phyloP scores from a whole-genome alignment of 1,140 invertebrate genomes.

The Contarinia nasturtii region DNA sequence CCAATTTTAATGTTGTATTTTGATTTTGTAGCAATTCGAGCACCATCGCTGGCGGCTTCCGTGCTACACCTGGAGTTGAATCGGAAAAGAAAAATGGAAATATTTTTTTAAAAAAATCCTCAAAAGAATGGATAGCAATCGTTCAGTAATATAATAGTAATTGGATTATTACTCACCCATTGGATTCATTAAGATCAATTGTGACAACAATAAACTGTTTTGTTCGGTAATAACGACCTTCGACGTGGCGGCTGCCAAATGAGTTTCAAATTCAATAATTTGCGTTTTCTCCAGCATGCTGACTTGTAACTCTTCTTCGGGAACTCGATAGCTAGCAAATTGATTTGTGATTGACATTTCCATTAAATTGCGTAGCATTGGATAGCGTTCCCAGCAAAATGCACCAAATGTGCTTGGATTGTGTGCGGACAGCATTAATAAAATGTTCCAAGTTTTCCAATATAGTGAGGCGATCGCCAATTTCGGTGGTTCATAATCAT shows the following conservation, averaged over 20 bases:
- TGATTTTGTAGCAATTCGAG: constrained; percentile 65
- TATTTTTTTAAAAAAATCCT: no score
- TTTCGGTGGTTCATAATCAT: constrained; percentile 66
- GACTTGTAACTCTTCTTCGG: constrained; percentile 27
- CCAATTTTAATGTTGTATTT: constrained; percentile 60
- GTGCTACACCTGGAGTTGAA: no score
- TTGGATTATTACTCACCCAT: constrained; percentile 44
- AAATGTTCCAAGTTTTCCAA: constrained; percentile 87
- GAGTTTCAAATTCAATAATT: constrained; percentile 83
- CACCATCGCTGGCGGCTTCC: constrained; percentile 44
- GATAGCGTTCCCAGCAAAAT: constrained; percentile 75
- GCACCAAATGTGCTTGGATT: constrained; percentile 77
- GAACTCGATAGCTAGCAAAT: constrained; percentile 11
- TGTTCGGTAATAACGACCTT: constrained; percentile 76
- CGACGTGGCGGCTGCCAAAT: constrained; percentile 75
- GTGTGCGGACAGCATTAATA: constrained; percentile 77
- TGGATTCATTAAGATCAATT: constrained; percentile 69
- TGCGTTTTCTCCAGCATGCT: constrained; percentile 54
- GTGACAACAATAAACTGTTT: constrained; percentile 68
- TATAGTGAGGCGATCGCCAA: constrained; percentile 80
- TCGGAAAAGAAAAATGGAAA: no score
- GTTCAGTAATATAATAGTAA: no score
- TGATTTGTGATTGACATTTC: constrained; percentile 92
- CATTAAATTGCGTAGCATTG: constrained; percentile 79
- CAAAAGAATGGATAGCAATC: no score